Conservation (phyloP, 2,888 invertebrate genomes). For the Theretra japonica region DNA sequence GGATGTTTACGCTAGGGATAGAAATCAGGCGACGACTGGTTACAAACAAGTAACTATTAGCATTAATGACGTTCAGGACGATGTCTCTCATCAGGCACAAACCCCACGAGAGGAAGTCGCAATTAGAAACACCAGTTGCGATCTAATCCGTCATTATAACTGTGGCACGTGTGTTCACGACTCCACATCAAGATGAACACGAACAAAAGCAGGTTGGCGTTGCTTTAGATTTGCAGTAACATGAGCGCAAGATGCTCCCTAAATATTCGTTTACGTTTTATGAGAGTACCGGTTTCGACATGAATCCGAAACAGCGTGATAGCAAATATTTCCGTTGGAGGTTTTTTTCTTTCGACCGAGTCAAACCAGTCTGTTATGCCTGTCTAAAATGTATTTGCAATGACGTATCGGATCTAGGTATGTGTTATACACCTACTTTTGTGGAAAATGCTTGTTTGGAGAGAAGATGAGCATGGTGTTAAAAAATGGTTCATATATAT, state of each 20-base stretch:
- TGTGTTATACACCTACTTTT: slow-evolving; percentile 32
- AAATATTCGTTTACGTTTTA: slow-evolving; percentile 71
- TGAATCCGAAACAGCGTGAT: slow-evolving; percentile 59
- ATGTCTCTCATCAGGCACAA: slow-evolving; percentile 18
- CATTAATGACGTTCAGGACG: slow-evolving; percentile 13
- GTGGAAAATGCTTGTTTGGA: not conserved
- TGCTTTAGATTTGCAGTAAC: slow-evolving; percentile 12
- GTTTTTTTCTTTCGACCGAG: slow-evolving; percentile 60
- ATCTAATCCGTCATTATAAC: slow-evolving; percentile 15
- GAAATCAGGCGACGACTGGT: slow-evolving; percentile 64
- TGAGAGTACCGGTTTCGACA: slow-evolving; percentile 71
- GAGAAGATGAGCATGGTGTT: not conserved
- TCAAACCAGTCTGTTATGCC: slow-evolving; percentile 71
- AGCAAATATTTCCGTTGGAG: slow-evolving; percentile 71
- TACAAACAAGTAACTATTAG: slow-evolving; percentile 56
- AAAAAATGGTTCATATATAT: not conserved
- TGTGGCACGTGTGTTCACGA: not conserved
- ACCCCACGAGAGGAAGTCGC: slow-evolving; percentile 24
- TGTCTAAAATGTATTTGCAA: slow-evolving; percentile 55
- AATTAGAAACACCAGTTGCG: slow-evolving; percentile 18
- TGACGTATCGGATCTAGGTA: slow-evolving; percentile 54
- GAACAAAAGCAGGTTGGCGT: slow-evolving; percentile 15
- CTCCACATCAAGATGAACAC: not conserved
- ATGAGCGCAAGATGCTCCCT: slow-evolving; percentile 34
- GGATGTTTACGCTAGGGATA: slow-evolving; percentile 69